A percentile compares a stretch with the other conserved stretches of the same genome.
Conservation (phyloP, 2,797 vertebrate species). For the Muraenolepis orangiensis region DNA sequence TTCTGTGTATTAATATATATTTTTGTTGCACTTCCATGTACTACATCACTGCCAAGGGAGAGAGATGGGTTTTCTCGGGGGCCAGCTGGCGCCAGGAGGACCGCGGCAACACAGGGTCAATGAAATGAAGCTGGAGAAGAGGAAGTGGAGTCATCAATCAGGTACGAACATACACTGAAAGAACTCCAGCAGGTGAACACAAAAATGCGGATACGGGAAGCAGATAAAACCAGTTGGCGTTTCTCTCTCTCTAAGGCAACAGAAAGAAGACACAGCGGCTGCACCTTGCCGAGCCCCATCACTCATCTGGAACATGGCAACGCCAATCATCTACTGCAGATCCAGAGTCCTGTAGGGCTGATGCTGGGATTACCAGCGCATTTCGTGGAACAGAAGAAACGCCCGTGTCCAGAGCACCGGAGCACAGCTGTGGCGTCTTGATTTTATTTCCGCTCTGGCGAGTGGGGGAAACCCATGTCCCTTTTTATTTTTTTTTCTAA, state of each 20-base stretch:
- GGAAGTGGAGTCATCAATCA: conserved; percentile 40
- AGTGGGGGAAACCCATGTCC: conserved; percentile 33
- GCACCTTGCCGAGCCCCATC: conserved; percentile 29
- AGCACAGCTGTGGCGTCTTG: conserved; percentile 31
- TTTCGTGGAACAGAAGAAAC: conserved; percentile 51
- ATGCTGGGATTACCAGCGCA: conserved; percentile 48
- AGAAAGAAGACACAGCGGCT: conserved; percentile 20
- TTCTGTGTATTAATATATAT: neutral
- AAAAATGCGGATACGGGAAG: neutral
- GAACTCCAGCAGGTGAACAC: conserved; percentile 13
- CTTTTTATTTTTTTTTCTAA: conserved; percentile 3
- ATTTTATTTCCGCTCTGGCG: conserved; percentile 39
- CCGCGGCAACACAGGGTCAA: neutral
- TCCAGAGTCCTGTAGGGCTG: conserved; percentile 29
- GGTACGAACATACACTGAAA: conserved; percentile 35
- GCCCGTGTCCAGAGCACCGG: conserved; percentile 11
- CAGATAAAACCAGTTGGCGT: conserved; percentile 29
- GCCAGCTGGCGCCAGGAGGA: conserved; percentile 20
- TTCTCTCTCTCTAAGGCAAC: conserved; percentile 23
- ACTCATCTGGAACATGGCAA: conserved; percentile 33
- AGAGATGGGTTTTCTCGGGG: neutral
- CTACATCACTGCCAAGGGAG: conserved; percentile 10
- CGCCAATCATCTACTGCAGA: conserved; percentile 13
- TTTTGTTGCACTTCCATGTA: neutral
- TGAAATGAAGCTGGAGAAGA: neutral